Conservation (phyloP, 2,888 invertebrate genomes). For the Copidosoma aretas region DNA sequence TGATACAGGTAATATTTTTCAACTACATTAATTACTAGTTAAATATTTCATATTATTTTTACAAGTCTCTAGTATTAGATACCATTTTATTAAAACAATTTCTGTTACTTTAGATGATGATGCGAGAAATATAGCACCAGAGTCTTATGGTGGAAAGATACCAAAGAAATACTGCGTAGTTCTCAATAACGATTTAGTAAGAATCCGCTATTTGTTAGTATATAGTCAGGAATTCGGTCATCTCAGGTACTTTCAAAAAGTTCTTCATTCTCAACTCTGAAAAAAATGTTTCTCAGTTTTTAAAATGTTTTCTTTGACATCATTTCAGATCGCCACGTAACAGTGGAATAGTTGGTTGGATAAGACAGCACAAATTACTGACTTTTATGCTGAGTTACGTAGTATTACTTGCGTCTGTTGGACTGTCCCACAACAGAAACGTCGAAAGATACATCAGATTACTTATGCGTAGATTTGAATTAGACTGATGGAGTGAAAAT, state of each 20-base stretch:
- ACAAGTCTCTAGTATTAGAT: not conserved
- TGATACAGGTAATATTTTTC: slow-evolving; percentile 49
- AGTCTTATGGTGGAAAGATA: slow-evolving; percentile 62
- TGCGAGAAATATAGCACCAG: slow-evolving; percentile 49
- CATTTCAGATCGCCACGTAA: slow-evolving; percentile 46
- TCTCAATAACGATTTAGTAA: slow-evolving; percentile 77
- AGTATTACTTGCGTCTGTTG: slow-evolving; percentile 70
- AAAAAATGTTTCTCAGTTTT: slow-evolving; percentile 4
- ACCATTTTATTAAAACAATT: slow-evolving; percentile 1
- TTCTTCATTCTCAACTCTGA: not conserved
- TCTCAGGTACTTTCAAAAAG: slow-evolving; percentile 47
- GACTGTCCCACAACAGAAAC: slow-evolving; percentile 70
- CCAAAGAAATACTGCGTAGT: slow-evolving; percentile 78
- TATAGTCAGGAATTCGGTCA: slow-evolving; percentile 64
- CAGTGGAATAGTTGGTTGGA: slow-evolving; percentile 63
- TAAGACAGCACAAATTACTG: slow-evolving; percentile 68
- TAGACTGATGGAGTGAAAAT: slow-evolving; percentile 46
- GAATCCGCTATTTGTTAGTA: slow-evolving; percentile 77
- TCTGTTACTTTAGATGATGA: slow-evolving; percentile 45
- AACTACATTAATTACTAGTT: not conserved
- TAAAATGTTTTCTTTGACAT: slow-evolving; percentile 20
- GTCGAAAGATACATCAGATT: slow-evolving; percentile 70
- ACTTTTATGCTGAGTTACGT: slow-evolving; percentile 72
- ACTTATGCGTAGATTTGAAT: slow-evolving; percentile 60
- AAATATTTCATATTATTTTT: not conserved